Conservation (phyloP, 2,113 vertebrate genomes). For the Hydrochoerus hydrochaeris region DNA sequence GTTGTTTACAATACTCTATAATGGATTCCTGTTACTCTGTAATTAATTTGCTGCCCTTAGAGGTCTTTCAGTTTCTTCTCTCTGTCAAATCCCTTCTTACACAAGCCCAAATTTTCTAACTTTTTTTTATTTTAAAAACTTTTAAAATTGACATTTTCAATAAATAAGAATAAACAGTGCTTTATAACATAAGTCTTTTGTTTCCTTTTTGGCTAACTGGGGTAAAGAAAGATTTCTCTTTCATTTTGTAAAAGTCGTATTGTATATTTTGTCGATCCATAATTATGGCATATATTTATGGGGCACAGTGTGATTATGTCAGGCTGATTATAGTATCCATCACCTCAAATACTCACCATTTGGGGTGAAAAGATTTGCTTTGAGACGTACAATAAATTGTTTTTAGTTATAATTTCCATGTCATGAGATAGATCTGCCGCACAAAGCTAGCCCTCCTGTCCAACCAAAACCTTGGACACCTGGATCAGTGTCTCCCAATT, state of each 20-base stretch:
- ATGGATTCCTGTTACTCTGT: constrained; percentile 84
- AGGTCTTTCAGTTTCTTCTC: constrained; percentile 83
- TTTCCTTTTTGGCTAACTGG: constrained; percentile 33
- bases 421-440: not conserved
- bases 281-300: not conserved
- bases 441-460: not conserved
- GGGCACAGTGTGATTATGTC: not conserved
- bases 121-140: constrained; percentile 88
- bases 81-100: constrained; percentile 83
- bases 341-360: not conserved
- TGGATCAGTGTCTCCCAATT: not conserved
- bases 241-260: not conserved
- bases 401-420: not conserved
- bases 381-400: not conserved
- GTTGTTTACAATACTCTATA: constrained; percentile 88
- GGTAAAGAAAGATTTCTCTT: constrained; percentile 17
- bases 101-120: constrained; percentile 87
- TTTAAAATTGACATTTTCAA: constrained; percentile 91
- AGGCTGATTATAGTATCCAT: not conserved
- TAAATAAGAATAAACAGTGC: constrained; percentile 85
- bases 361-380: not conserved
- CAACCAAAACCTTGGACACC: not conserved
- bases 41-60: constrained; percentile 81
- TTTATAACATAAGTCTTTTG: constrained; percentile 75
- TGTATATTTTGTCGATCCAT: not conserved